Evolutionary conservation across 92 coral and sea anemone genomes (phyloP).

Genomic region (Porites lobata): DNA sequence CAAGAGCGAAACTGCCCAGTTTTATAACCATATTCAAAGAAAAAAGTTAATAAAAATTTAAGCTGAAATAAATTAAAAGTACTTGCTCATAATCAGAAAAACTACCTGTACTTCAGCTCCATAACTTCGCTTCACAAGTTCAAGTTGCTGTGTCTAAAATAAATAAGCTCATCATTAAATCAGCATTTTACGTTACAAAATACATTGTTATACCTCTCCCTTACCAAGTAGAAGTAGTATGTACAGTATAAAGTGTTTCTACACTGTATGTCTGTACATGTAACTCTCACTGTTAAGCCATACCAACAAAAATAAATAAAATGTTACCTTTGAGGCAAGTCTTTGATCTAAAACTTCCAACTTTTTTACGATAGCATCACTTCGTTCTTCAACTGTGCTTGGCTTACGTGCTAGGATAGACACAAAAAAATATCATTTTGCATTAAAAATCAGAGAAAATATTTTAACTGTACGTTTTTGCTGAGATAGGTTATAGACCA

Average conservation of each 20-base stretch:
- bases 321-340: conserved; percentile 92
- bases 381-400: conserved; percentile 95
- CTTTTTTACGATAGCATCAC: conserved; percentile 92
- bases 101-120: conserved; percentile 78
- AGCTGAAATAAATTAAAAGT: not conserved
- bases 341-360: conserved; percentile 92
- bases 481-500: too few relatives aligned
- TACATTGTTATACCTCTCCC: not conserved
- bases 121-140: conserved; percentile 85
- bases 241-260: too few relatives aligned
- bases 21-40: too few relatives aligned
- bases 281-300: too few relatives aligned
- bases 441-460: not conserved
- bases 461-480: too few relatives aligned
- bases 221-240: too few relatives aligned
- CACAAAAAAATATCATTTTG: not conserved
- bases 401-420: conserved; percentile 76
- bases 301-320: not conserved
- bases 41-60: too few relatives aligned
- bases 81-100: not conserved
- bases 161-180: not conserved
- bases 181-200: not conserved
- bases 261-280: too few relatives aligned
- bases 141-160: conserved; percentile 92
- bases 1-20: too few relatives aligned